phyloP scores from a whole-genome alignment of 2,888 invertebrate genomes.

The Iphiclides podalirius region DNA sequence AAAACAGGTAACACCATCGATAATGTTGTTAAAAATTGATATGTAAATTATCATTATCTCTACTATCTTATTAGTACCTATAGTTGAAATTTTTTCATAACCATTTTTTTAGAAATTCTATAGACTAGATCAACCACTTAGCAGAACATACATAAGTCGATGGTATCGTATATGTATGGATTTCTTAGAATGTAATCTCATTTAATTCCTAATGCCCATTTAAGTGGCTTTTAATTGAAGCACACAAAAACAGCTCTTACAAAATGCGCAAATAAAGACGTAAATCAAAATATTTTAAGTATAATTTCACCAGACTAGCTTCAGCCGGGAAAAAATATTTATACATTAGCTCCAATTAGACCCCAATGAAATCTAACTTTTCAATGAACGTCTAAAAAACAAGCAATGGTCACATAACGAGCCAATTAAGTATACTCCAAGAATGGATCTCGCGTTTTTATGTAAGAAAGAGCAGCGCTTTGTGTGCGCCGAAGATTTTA shows the following conservation, averaged over 20 bases:
- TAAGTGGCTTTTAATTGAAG: conserved; percentile 1
- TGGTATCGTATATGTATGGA: too few species aligned
- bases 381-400: conserved; percentile 19
- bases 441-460: conserved; percentile 58
- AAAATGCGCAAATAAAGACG: conserved; percentile 15
- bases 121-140: too few species aligned
- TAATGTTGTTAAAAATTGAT: too few species aligned
- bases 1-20: too few species aligned
- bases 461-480: conserved; percentile 52
- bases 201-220: conserved; percentile 9
- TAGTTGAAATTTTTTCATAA: too few species aligned
- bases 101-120: too few species aligned
- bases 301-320: conserved; percentile 6
- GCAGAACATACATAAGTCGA: too few species aligned
- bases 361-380: conserved; percentile 6
- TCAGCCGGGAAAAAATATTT: background rate
- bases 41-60: too few species aligned
- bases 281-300: conserved; percentile 4
- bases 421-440: conserved; percentile 63
- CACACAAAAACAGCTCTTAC: background rate
- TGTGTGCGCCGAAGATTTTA: conserved; percentile 59
- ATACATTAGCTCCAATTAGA: conserved; percentile 16
- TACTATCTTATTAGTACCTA: too few species aligned
- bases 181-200: conserved; percentile 12
- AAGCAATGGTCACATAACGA: conserved; percentile 34